Percentiles rank a stretch among this genome's conserved stretches.
These are phyloP conservation scores for Naja naja DNA, from an alignment of 2,113 vertebrate species.

Conservation along the genomic window DNA sequence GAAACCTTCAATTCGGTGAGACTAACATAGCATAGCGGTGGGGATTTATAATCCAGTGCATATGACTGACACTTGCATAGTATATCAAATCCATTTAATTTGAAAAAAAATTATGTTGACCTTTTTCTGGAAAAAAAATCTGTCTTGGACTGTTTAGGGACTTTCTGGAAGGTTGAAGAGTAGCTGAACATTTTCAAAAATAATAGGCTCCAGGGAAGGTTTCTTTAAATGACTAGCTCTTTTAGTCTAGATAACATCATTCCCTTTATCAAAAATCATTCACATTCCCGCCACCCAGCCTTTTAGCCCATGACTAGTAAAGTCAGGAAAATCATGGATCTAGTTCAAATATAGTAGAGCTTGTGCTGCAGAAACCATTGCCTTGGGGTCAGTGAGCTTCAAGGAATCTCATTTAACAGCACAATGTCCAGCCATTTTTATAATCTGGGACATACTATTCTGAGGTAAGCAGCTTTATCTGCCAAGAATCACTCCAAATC, in stretches of 20 bases:
- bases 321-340: neutral
- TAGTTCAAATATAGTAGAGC: neutral
- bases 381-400: neutral
- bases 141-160: neutral
- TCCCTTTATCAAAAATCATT: neutral
- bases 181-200: neutral
- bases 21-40: neutral
- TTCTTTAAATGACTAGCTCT: neutral
- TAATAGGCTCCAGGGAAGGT: neutral
- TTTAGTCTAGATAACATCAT: neutral
- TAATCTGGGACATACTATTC: neutral
- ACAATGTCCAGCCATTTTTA: neutral
- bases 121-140: neutral
- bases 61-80: neutral
- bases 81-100: neutral
- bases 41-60: neutral
- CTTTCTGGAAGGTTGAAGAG: neutral
- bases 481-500: neutral
- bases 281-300: neutral
- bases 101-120: neutral
- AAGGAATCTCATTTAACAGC: neutral
- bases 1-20: neutral
- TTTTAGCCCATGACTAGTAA: neutral
- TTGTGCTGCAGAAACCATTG: neutral
- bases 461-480: neutral